Percentiles rank a stretch among this genome's conserved stretches.
Evolutionary conservation across 2,113 vertebrate species (phyloP).

Genomic region (Paraplagusia blochii): DNA sequence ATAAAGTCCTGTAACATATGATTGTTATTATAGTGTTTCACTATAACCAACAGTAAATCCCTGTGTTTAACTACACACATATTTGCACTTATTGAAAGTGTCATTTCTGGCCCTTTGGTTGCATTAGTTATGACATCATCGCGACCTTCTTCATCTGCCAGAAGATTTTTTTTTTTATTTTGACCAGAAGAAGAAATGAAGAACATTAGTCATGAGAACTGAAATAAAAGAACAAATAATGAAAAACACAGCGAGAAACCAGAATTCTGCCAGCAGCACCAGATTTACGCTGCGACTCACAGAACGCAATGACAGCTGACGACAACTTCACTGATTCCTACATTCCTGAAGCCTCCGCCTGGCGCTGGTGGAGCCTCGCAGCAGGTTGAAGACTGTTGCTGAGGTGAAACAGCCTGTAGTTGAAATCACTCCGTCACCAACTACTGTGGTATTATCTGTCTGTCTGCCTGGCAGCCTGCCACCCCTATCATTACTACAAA

Average conservation of each 20-base stretch:
- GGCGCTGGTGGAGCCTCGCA: constrained; percentile 4
- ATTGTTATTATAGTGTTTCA: no score
- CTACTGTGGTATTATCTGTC: constrained; percentile 61
- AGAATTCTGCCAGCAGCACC: no score
- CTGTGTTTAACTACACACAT: no score
- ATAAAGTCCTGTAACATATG: no score
- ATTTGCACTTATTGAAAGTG: no score
- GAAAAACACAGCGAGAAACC: no score
- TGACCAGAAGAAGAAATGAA: no score
- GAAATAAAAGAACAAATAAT: not conserved
- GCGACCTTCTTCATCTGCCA: no score
- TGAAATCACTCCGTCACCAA: constrained; percentile 54
- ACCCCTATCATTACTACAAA: constrained; percentile 57
- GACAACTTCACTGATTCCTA: constrained; percentile 9
- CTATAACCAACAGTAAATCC: no score
- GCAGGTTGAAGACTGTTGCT: constrained; percentile 23
- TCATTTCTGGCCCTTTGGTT: no score
- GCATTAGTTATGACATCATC: no score
- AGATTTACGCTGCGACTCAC: not conserved
- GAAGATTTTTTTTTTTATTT: no score
- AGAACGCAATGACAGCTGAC: not conserved
- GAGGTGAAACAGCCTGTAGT: constrained; percentile 43
- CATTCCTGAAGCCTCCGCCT: constrained; percentile 40
- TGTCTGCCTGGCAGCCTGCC: constrained; percentile 65
- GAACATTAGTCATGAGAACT: not conserved